These are phyloP conservation scores for Ephialtes manifestator DNA, from an alignment of 2,888 invertebrate species.

Conservation along the genomic window DNA sequence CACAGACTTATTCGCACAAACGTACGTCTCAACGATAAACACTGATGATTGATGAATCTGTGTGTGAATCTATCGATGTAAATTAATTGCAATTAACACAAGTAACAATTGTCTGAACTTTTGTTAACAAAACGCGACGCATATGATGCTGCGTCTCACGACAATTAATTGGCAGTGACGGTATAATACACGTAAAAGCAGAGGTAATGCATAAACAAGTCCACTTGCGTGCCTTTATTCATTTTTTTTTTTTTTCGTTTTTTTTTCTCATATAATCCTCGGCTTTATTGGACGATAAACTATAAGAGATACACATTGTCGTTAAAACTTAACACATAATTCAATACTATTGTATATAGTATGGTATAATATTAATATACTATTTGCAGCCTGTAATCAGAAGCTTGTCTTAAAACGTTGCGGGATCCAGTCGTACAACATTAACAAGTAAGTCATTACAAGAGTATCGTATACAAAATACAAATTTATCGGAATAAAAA, in stretches of 20 bases:
- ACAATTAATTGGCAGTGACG: not conserved
- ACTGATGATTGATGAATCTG: not conserved
- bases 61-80: not conserved
- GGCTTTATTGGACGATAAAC: conserved; percentile 64
- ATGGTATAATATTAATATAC: conserved; percentile 37
- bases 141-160: not conserved
- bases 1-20: not conserved
- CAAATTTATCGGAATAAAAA: conserved; percentile 24
- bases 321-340: conserved; percentile 59
- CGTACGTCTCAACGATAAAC: conserved; percentile 4
- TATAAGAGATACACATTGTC: conserved; percentile 61
- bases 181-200: conserved; percentile 29
- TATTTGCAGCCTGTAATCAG: conserved; percentile 41
- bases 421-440: conserved; percentile 46
- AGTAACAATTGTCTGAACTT: not conserved
- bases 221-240: conserved; percentile 48
- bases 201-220: conserved; percentile 59
- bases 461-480: conserved; percentile 44
- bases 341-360: conserved; percentile 37
- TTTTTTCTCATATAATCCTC: conserved; percentile 51
- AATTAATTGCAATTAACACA: conserved; percentile 2
- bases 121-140: not conserved
- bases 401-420: conserved; percentile 27
- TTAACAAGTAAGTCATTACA: conserved; percentile 37
- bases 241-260: conserved; percentile 24